Base-by-base conservation (phyloP, 2,888 invertebrate species). In the Apamea monoglypha region DNA sequence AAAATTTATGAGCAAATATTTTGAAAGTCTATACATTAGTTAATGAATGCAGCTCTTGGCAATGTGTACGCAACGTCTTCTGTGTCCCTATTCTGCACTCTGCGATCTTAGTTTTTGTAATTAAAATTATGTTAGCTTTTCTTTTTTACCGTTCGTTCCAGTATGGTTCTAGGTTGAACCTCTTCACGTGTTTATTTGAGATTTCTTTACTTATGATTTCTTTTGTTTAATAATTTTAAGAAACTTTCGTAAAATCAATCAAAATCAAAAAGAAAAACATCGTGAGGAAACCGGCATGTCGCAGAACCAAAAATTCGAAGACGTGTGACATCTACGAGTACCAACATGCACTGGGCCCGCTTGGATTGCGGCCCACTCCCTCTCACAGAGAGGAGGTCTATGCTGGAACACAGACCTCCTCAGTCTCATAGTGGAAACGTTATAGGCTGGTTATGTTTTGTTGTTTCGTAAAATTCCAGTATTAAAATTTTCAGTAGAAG, bases 21-120 rank as follows among this genome's bases (percentile, higher is more conserved):
- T 96, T 95, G 95, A 94, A 95, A 95, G 96, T 95, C 95, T 95
- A 95, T 96, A 96, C 96, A 96, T 96, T 96, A 96, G 96, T 96
- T 96, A 96, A 96, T 96, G 96, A 96, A 96, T 96, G 96, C 96
- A 96, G 95, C 94, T 94, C 94, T 92, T 93, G 93, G 92, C 92
- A 92, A 90, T 94, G 94, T 95, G 91, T 95, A 94, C 94, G 93
- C 91, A 93, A 91, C 91, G 89, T 94, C 93, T 95, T 91, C 82
- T 16, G 87, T 73, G 79, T 82, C 89, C 94, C 71, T 96, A 96
- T 96, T 96, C 95, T 92, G 92, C 7, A 8, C 0, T n/a, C 25
- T 61, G 47, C 56, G 10, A 50, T 76, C 75, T 72, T n/a, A 78
- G 66, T 80, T 69, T 69, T 61, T 56, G 10, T 47, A 18, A 47